Conservation (phyloP, 2,113 vertebrate species). For the Larimichthys crocea region DNA sequence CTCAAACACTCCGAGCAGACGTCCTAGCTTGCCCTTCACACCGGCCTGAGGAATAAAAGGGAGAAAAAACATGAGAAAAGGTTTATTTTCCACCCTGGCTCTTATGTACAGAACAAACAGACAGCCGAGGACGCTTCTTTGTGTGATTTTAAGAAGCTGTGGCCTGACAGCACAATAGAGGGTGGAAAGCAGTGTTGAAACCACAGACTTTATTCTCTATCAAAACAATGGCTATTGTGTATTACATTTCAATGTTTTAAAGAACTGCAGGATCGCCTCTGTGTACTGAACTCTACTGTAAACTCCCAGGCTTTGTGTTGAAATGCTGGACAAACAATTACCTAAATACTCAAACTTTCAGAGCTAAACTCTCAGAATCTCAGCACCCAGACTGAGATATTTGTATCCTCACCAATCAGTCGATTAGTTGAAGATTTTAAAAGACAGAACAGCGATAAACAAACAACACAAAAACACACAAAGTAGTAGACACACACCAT, state of each 20-base stretch:
- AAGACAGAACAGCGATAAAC: too few relatives aligned
- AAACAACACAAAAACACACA: too few relatives aligned
- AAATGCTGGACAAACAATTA: slow-evolving; percentile 11
- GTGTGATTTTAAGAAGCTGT: not conserved
- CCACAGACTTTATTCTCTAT: not conserved
- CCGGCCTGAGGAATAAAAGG: slow-evolving; percentile 88
- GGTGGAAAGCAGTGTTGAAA: slow-evolving; percentile 6
- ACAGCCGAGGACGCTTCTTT: not conserved
- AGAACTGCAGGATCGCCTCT: not conserved
- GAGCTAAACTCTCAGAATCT: not conserved
- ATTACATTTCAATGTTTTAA: slow-evolving; percentile 20
- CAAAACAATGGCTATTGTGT: slow-evolving; percentile 23
- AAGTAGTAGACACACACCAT: too few relatives aligned
- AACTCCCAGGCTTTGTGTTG: slow-evolving; percentile 23
- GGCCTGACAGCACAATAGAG: not conserved
- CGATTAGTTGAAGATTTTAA: too few relatives aligned
- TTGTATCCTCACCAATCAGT: not conserved
- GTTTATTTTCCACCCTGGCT: not conserved
- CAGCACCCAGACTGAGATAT: not conserved
- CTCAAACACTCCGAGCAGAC: slow-evolving; percentile 97
- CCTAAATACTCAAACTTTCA: not conserved
- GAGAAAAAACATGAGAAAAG: not conserved
- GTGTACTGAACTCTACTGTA: not conserved
- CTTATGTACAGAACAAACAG: not conserved
- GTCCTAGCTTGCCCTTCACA: slow-evolving; percentile 96